phyloP scores from a whole-genome alignment of 2,113 vertebrate species.

The Motacilla alba region DNA sequence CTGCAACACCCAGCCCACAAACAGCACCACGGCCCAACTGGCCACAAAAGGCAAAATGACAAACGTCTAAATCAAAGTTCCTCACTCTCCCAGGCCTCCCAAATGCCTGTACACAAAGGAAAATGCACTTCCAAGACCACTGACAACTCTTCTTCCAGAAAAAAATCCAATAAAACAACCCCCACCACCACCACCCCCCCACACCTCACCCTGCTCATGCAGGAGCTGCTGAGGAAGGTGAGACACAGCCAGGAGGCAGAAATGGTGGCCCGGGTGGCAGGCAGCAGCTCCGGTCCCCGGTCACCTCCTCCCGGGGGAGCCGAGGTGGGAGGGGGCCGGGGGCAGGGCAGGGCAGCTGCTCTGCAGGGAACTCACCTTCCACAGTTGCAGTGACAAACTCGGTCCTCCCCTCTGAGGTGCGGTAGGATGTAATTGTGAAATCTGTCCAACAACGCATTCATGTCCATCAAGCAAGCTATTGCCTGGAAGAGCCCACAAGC shows the following conservation, averaged over 20 bases:
- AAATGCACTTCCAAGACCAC: background rate
- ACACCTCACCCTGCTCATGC: background rate
- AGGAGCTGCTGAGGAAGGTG: conserved; percentile 15
- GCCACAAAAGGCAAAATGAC: background rate
- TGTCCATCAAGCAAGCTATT: conserved; percentile 99
- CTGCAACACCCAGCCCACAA: background rate
- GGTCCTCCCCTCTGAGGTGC: conserved; percentile 97
- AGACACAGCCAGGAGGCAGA: conserved; percentile 23
- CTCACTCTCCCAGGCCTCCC: background rate
- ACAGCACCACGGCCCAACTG: accelerated
- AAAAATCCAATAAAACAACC: too few species aligned
- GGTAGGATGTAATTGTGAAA: conserved; percentile 99
- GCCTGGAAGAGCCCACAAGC: conserved; percentile 92
- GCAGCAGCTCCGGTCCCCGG: background rate
- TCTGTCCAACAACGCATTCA: conserved; percentile 99
- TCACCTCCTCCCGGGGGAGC: background rate
- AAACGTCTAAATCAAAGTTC: background rate
- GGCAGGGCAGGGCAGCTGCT: background rate
- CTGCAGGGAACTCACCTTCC: conserved; percentile 86
- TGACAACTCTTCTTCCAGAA: background rate
- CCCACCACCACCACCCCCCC: too few species aligned
- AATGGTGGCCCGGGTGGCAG: background rate
- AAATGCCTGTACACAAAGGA: background rate
- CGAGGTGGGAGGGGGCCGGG: background rate
- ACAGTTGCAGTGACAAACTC: conserved; percentile 99